Percentiles rank a stretch among this genome's conserved stretches.
These are phyloP conservation scores for Apamea crenata DNA, from an alignment of 2,888 invertebrate species.

Conservation along the genomic window DNA sequence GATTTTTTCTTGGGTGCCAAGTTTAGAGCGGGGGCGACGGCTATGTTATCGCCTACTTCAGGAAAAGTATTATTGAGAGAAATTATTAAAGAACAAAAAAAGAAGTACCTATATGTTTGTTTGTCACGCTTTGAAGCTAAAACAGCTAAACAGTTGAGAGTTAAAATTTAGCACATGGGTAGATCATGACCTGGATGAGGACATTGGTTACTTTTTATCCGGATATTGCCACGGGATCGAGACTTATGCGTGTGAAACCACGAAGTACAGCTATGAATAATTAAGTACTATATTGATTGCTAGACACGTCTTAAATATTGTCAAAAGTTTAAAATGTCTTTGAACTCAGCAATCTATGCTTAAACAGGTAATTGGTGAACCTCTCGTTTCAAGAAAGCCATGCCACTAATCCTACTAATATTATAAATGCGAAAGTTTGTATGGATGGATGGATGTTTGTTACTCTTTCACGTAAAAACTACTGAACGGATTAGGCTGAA, in stretches of 20 bases:
- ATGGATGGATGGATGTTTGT: background rate
- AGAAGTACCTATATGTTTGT: too few relatives aligned
- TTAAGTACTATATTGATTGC: background rate
- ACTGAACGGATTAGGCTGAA: background rate
- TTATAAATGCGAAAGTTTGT: too few relatives aligned
- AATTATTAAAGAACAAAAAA: background rate
- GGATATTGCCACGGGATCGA: too few relatives aligned
- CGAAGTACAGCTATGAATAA: background rate
- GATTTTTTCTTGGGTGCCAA: conserved; percentile 69
- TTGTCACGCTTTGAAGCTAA: too few relatives aligned
- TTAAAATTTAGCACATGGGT: too few relatives aligned
- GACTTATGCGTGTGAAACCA: too few relatives aligned
- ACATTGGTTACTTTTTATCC: too few relatives aligned
- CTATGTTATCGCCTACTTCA: background rate
- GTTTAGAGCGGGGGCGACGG: conserved; percentile 31
- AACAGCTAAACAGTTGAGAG: too few relatives aligned
- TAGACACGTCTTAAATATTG: background rate
- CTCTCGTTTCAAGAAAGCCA: background rate
- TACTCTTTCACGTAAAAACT: background rate
- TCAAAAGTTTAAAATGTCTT: background rate
- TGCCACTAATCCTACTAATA: background rate
- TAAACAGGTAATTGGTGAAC: background rate
- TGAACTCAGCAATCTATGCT: background rate
- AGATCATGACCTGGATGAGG: too few relatives aligned
- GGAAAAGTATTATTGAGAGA: background rate